A percentile compares a stretch with the other conserved stretches of the same genome.
Conservation (phyloP, 2,888 invertebrate genomes). For the Kryphioiulus occultus region DNA sequence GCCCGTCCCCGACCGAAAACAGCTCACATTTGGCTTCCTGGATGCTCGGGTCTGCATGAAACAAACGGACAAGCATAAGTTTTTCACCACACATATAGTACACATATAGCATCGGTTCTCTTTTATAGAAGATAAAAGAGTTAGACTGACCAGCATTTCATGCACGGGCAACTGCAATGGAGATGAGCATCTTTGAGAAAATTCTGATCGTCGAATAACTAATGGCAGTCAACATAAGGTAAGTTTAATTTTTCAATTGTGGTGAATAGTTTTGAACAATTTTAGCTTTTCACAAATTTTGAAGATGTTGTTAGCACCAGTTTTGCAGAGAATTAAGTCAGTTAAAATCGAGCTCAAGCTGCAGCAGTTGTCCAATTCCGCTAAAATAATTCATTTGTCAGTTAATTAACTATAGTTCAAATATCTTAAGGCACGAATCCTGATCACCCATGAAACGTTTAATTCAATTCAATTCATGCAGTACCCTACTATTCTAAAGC, state of each 20-base stretch:
- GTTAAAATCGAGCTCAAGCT: too few relatives aligned
- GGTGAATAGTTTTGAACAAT: background rate
- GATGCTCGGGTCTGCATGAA: background rate
- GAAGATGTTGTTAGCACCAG: too few relatives aligned
- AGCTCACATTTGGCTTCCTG: background rate
- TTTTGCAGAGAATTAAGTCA: too few relatives aligned
- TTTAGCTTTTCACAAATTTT: too few relatives aligned
- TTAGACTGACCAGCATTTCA: background rate
- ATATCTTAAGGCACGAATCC: too few relatives aligned
- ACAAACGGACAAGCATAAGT: background rate
- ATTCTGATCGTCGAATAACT: background rate
- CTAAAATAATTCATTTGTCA: too few relatives aligned
- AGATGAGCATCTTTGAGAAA: background rate
- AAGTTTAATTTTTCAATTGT: background rate
- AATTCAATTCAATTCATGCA: too few relatives aligned
- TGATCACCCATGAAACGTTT: too few relatives aligned
- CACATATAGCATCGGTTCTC: background rate
- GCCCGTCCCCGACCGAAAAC: slow-evolving; percentile 6
- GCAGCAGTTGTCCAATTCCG: too few relatives aligned
- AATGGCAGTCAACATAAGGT: background rate
- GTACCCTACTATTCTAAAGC: too few relatives aligned
- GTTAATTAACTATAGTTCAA: too few relatives aligned
- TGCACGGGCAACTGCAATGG: background rate
- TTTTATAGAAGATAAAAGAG: background rate
- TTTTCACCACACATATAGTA: background rate